Evolutionary conservation across 2,113 vertebrate genomes (phyloP).

Genomic region (Varanus salvator): DNA sequence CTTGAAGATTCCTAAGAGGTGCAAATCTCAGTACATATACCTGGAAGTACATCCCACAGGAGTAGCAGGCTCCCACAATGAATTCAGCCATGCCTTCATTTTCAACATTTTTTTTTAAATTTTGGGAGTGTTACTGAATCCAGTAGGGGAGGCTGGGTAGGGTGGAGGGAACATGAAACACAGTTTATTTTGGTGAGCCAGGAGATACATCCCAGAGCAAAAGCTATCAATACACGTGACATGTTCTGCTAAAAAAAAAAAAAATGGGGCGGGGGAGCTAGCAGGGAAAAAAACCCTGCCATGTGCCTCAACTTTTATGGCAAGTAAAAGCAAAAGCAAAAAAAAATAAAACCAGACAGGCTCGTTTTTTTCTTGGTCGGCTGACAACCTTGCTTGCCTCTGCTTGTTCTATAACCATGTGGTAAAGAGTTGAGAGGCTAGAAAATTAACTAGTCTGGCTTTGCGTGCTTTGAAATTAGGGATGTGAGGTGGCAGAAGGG

Average conservation of each 20-base stretch:
- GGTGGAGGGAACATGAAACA: no score
- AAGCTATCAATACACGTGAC: neutral
- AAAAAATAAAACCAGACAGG: constrained; percentile 2
- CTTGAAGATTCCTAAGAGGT: neutral
- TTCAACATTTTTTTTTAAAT: no score
- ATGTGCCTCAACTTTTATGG: neutral
- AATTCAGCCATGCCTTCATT: no score
- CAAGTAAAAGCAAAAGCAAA: neutral
- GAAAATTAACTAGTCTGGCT: neutral
- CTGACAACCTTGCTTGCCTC: neutral
- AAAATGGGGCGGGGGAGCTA: neutral
- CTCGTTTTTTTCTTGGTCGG: neutral
- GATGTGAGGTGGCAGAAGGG: neutral
- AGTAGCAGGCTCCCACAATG: no score
- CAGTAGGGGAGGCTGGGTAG: no score
- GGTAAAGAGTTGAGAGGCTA: neutral
- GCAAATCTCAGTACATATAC: no score
- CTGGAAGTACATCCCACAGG: no score
- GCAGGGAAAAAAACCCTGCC: no score
- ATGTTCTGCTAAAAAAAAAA: neutral
- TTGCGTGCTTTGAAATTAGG: neutral
- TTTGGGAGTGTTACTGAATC: no score
- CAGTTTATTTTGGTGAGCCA: neutral
- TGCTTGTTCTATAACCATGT: neutral
- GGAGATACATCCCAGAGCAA: neutral